Percentiles rank a stretch among this genome's conserved stretches.
Conservation (phyloP, 2,113 vertebrate genomes). For the Cacatua alba region DNA sequence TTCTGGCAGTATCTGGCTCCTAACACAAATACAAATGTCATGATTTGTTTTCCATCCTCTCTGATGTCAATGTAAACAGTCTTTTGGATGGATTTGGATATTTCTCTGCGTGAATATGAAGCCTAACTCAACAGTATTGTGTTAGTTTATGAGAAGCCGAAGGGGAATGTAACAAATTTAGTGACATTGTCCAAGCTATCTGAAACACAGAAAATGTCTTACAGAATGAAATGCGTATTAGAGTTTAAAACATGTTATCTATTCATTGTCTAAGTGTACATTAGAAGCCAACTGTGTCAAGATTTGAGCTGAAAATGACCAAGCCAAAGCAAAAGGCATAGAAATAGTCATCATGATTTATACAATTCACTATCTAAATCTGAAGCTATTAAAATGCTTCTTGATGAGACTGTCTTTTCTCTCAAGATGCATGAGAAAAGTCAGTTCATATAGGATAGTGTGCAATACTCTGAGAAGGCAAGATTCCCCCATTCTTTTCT, state of each 20-base stretch:
- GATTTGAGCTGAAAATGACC: not conserved
- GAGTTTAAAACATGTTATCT: not conserved
- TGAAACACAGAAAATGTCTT: not conserved
- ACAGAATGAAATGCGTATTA: not conserved
- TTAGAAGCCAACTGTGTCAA: not conserved
- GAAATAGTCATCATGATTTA: not conserved
- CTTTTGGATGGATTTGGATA: conserved; percentile 20
- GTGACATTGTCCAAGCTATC: not conserved
- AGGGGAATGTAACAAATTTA: conserved; percentile 9
- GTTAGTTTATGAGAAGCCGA: conserved; percentile 36
- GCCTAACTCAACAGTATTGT: not conserved
- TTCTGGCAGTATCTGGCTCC: conserved; percentile 30
- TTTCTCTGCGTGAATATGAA: not conserved
- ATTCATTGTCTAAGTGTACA: not conserved
- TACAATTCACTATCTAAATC: not conserved
- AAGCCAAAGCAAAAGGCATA: not conserved
- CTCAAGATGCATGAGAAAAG: not conserved
- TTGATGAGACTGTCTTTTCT: not conserved
- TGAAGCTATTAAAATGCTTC: not conserved
- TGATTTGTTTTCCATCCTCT: conserved; percentile 49
- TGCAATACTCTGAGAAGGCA: not conserved
- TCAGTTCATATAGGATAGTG: not conserved
- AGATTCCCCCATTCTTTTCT: not conserved
- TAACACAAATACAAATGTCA: conserved; percentile 21
- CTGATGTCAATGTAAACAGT: conserved; percentile 51